Conservation (phyloP, 2,113 vertebrate species). For the Centropus unirufus region DNA sequence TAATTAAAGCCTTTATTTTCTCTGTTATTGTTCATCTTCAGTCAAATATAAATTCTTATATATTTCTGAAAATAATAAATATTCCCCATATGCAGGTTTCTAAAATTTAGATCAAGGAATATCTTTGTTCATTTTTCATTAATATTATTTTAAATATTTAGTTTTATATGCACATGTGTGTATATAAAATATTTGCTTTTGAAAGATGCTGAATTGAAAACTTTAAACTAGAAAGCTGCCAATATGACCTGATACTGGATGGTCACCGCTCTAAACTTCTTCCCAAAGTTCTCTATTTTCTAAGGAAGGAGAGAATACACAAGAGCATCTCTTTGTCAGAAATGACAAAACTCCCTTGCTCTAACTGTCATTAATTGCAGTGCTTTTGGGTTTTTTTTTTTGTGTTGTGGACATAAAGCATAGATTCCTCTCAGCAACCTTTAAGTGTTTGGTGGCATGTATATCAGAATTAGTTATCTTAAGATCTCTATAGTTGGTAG, state of each 20-base stretch:
- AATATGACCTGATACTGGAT: background rate
- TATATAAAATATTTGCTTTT: background rate
- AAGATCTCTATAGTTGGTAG: background rate
- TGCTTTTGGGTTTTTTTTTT: background rate
- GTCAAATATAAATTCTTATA: constrained; percentile 60
- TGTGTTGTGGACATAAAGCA: background rate
- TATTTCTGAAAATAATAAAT: constrained; percentile 71
- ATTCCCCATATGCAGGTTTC: constrained; percentile 44
- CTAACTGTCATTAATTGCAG: background rate
- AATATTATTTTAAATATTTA: background rate
- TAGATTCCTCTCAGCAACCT: background rate
- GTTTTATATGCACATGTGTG: background rate
- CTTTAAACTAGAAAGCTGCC: background rate
- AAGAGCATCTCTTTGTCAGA: background rate
- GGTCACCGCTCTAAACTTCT: background rate
- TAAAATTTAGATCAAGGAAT: constrained; percentile 31
- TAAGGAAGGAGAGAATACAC: background rate
- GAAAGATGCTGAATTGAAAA: background rate
- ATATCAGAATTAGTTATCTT: background rate
- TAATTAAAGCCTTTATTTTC: constrained; percentile 74
- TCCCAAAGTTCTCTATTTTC: background rate
- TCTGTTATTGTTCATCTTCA: constrained; percentile 69
- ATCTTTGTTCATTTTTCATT: constrained; percentile 47
- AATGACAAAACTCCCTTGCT: background rate
- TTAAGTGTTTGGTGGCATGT: background rate